Conservation (phyloP, 37 sponge, comb jelly and placozoan species). For the Ephydatia muelleri region DNA sequence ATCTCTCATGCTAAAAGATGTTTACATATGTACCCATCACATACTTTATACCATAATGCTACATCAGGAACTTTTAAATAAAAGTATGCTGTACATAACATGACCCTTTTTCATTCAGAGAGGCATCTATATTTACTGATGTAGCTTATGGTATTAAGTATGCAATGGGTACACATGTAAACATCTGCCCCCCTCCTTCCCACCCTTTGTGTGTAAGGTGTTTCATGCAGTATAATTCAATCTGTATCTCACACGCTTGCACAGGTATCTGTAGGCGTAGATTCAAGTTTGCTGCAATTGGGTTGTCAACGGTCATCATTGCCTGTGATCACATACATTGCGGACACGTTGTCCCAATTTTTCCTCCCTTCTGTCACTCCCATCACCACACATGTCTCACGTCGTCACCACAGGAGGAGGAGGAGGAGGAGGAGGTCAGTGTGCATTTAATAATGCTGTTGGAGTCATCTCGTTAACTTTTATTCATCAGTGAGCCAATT, state of each 20-base stretch:
- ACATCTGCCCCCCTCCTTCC: too few species aligned
- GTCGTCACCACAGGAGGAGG: too few species aligned
- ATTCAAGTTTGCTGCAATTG: background rate
- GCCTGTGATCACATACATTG: constrained; percentile 57
- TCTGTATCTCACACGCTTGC: background rate
- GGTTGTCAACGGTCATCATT: constrained; percentile 19
- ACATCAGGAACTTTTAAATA: too few species aligned
- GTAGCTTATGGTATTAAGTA: too few species aligned
- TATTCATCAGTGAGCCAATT: background rate
- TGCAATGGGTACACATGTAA: too few species aligned
- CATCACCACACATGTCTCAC: background rate
- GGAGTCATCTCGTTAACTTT: background rate
- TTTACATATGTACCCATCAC: too few species aligned
- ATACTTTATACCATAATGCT: too few species aligned
- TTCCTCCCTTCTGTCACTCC: constrained; percentile 44
- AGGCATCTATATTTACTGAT: too few species aligned
- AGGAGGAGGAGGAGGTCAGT: background rate
- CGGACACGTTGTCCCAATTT: constrained; percentile 20
- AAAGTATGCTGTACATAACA: too few species aligned
- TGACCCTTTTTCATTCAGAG: too few species aligned
- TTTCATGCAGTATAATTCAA: background rate
- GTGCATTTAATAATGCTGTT: background rate
- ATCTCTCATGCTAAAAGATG: too few species aligned
- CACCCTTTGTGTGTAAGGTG: background rate
- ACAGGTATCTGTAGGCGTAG: constrained; percentile 40